These are phyloP conservation scores for Volucella inflata DNA, from an alignment of 2,888 invertebrate species.

Conservation along the genomic window DNA sequence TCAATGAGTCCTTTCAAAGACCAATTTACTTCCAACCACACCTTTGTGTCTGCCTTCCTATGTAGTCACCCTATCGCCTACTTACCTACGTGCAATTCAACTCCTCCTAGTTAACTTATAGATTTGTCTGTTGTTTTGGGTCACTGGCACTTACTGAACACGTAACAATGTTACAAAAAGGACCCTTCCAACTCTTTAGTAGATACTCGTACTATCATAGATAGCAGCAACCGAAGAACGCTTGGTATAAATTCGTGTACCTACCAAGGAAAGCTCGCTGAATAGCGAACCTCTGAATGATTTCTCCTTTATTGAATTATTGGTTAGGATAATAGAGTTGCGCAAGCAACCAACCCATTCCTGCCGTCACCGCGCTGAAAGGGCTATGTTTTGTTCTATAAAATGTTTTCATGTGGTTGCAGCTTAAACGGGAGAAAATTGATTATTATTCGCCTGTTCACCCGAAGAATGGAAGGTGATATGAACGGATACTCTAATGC, in stretches of 20 bases:
- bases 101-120: constrained; percentile 60
- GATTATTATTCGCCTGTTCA: constrained; percentile 25
- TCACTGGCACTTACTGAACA: constrained; percentile 70
- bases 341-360: not conserved
- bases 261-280: constrained; percentile 29
- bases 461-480: not conserved
- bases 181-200: constrained; percentile 33
- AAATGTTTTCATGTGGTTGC: constrained; percentile 44
- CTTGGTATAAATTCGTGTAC: constrained; percentile 5
- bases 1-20: constrained; percentile 74
- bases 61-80: no score
- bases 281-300: constrained; percentile 52
- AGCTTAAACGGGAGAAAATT: constrained; percentile 47
- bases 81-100: constrained; percentile 46
- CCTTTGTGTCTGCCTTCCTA: constrained; percentile 16
- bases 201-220: not conserved
- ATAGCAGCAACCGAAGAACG: not conserved
- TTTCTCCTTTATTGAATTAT: constrained; percentile 65
- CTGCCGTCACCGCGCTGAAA: not conserved
- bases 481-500: constrained; percentile 26
- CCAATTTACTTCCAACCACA: constrained; percentile 70
- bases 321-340: constrained; percentile 57
- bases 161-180: constrained; percentile 56
- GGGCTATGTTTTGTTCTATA: constrained; percentile 17
- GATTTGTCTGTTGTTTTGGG: constrained; percentile 66